Conservation (phyloP, 1,140 invertebrate genomes). For the Leucophenga varia region DNA sequence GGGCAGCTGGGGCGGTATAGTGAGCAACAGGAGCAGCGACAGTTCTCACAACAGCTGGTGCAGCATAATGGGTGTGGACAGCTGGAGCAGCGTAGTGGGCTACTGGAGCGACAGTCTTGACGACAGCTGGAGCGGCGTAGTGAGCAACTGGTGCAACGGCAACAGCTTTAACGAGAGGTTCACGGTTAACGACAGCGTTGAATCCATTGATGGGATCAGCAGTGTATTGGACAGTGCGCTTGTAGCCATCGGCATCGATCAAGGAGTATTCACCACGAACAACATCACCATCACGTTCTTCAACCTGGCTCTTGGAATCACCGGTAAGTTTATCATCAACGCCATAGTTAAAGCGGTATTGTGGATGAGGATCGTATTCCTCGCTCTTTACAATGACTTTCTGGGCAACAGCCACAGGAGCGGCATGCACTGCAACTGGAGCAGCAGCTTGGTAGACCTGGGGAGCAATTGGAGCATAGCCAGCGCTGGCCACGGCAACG, state of each 20-base stretch:
- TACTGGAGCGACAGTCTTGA: conserved; percentile 11
- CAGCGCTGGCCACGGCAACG: conserved; percentile 57
- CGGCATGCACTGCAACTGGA: conserved; percentile 34
- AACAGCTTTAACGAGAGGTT: conserved; percentile 42
- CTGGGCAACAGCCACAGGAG: conserved; percentile 39
- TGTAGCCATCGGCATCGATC: conserved; percentile 64
- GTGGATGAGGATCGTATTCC: conserved; percentile 48
- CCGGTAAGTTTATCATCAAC: conserved; percentile 70
- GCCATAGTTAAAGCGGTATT: conserved; percentile 67
- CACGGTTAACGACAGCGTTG: conserved; percentile 52
- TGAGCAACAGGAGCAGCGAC: background rate
- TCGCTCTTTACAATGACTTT: conserved; percentile 45
- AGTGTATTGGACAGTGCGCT: conserved; percentile 55
- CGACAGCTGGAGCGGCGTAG: conserved; percentile 5
- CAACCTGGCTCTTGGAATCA: conserved; percentile 65
- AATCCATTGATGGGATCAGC: conserved; percentile 54
- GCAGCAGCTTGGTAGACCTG: conserved; percentile 29
- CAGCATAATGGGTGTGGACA: conserved; percentile 7
- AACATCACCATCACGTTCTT: conserved; percentile 63
- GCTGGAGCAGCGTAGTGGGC: conserved; percentile 19
- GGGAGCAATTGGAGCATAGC: conserved; percentile 39
- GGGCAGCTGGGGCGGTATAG: no score
- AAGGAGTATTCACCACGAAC: conserved; percentile 65
- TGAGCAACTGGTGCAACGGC: conserved; percentile 10
- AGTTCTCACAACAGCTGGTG: conserved; percentile 30